These are phyloP conservation scores for Oscheius sp. DNA, from an alignment of 2,888 invertebrate species.

Conservation along the genomic window DNA sequence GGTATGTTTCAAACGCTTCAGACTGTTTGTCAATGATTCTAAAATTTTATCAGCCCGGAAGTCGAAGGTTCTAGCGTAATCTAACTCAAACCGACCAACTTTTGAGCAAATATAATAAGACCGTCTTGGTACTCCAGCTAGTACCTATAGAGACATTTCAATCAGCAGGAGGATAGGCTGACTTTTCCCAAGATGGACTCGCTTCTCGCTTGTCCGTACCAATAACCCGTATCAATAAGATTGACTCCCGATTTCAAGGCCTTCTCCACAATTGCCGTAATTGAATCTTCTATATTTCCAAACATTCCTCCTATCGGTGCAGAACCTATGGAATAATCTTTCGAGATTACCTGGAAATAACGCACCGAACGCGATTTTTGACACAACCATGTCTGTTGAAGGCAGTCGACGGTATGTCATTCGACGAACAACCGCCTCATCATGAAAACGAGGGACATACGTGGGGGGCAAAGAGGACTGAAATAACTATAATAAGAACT, in stretches of 20 bases:
- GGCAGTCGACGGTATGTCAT: constrained; percentile 78
- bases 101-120: constrained; percentile 92
- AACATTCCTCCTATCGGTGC: constrained; percentile 68
- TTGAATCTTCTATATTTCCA: constrained; percentile 77
- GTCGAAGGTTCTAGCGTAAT: constrained; percentile 85
- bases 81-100: constrained; percentile 84
- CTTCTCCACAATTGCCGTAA: constrained; percentile 79
- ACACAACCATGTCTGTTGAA: constrained; percentile 61
- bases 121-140: constrained; percentile 83
- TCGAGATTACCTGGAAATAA: neutral
- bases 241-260: constrained; percentile 83
- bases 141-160: constrained; percentile 75
- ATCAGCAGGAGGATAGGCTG: neutral
- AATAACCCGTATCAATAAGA: constrained; percentile 91
- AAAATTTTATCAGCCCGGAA: constrained; percentile 84
- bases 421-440: constrained; percentile 56
- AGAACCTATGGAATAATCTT: constrained; percentile 48
- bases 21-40: constrained; percentile 83
- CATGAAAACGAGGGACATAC: constrained; percentile 58
- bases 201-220: constrained; percentile 89
- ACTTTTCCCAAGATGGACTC: constrained; percentile 85
- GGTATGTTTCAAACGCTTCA: constrained; percentile 82
- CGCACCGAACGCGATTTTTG: constrained; percentile 60
- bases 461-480: constrained; percentile 56
- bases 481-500: neutral